A percentile compares a stretch with the other conserved stretches of the same genome.
Evolutionary conservation across 2,797 vertebrate species (phyloP).

Genomic region (Oceanodroma leucorhoa): DNA sequence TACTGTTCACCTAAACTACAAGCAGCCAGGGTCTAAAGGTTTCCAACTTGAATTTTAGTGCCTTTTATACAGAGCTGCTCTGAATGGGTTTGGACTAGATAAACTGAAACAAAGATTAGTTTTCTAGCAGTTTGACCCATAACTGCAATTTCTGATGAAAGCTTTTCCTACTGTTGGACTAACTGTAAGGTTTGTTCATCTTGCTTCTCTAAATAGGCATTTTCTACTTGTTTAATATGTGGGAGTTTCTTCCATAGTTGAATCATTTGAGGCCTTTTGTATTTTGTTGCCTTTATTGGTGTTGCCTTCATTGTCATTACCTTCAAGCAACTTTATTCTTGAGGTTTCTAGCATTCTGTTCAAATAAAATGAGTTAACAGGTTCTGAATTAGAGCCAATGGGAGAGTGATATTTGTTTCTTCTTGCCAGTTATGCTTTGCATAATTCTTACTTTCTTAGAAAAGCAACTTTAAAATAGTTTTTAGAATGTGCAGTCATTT

Average conservation of each 20-base stretch:
- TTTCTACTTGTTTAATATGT: neutral
- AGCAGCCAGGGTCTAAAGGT: neutral
- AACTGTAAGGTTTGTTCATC: neutral
- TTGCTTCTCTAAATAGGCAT: neutral
- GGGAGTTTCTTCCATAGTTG: neutral
- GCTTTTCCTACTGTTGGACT: neutral
- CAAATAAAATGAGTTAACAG: neutral
- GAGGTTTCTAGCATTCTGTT: neutral
- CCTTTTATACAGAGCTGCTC: neutral
- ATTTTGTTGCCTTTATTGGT: neutral
- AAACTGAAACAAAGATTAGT: neutral
- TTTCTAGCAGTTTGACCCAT: neutral
- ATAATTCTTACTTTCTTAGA: neutral
- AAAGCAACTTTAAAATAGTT: neutral
- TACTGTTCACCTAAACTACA: neutral
- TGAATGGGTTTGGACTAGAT: neutral
- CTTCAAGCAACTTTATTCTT: neutral
- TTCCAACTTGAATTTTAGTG: neutral
- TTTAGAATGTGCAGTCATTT: neutral
- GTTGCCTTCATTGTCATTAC: neutral
- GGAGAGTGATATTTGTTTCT: neutral
- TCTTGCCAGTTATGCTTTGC: neutral
- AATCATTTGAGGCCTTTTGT: neutral
- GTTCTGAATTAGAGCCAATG: neutral
- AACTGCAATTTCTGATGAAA: neutral